Evolutionary conservation across 2,797 vertebrate species (phyloP).

Genomic region (Tokudaia muenninki): DNA sequence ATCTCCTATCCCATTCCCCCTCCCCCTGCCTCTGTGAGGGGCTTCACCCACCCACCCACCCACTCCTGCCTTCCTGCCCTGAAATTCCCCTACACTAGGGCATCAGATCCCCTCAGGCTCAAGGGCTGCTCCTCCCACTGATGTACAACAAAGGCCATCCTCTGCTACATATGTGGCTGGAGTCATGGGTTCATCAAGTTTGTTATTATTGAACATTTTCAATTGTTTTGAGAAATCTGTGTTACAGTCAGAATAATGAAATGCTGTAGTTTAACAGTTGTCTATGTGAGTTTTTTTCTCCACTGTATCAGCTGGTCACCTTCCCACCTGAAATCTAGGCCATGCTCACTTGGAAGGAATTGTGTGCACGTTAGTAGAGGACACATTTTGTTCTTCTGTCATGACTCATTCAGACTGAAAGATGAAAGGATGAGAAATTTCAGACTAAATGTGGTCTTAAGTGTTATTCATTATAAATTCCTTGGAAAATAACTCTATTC

Average conservation of each 20-base stretch:
- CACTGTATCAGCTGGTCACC: neutral
- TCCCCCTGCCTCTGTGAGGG: too few species aligned
- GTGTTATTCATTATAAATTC: slow-evolving; percentile 61
- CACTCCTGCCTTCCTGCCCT: too few species aligned
- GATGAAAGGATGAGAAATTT: slow-evolving; percentile 59
- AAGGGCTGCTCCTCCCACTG: too few species aligned
- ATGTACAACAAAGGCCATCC: too few species aligned
- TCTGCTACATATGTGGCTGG: too few species aligned
- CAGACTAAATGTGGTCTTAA: slow-evolving; percentile 64
- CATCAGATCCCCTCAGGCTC: too few species aligned
- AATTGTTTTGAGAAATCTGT: neutral
- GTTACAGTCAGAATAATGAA: neutral
- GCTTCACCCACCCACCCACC: too few species aligned
- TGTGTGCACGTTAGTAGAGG: slow-evolving; percentile 10
- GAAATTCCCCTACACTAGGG: too few species aligned
- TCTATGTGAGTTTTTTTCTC: neutral
- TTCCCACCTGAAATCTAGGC: slow-evolving; percentile 58
- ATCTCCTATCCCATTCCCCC: too few species aligned
- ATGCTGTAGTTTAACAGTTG: neutral
- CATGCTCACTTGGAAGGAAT: slow-evolving; percentile 44
- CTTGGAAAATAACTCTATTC: slow-evolving; percentile 61
- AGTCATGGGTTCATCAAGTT: neutral
- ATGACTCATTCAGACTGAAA: slow-evolving; percentile 57
- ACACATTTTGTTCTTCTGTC: slow-evolving; percentile 9
- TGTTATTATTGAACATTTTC: slow-evolving; percentile 35